Conservation (phyloP, 2,113 vertebrate genomes). For the Tetraodon nigroviridis region DNA sequence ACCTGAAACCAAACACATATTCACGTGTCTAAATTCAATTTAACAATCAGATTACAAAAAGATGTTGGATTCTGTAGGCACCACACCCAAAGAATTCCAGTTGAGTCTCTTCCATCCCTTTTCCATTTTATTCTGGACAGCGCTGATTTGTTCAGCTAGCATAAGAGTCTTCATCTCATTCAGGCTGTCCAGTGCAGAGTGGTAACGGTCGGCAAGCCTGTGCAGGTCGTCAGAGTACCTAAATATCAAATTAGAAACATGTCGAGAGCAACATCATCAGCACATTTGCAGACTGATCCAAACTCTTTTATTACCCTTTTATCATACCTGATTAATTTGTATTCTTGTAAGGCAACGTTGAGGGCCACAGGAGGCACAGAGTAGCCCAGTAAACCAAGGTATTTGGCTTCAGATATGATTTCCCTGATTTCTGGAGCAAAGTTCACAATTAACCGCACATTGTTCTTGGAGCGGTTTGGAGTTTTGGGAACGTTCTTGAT, state of each 20-base stretch:
- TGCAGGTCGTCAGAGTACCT: slow-evolving; percentile 77
- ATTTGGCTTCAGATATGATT: slow-evolving; percentile 82
- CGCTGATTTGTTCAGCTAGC: slow-evolving; percentile 73
- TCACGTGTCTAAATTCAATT: background rate
- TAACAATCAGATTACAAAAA: slow-evolving; percentile 1
- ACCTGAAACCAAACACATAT: slow-evolving; percentile 65
- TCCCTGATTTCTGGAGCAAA: slow-evolving; percentile 79
- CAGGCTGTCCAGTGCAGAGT: slow-evolving; percentile 72
- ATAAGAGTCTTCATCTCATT: slow-evolving; percentile 76
- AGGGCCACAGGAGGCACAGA: slow-evolving; percentile 73
- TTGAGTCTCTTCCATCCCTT: slow-evolving; percentile 80
- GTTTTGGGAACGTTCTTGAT: slow-evolving; percentile 12
- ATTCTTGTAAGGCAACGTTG: slow-evolving; percentile 80
- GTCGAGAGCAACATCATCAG: background rate
- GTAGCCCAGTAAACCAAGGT: slow-evolving; percentile 79
- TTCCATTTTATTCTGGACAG: slow-evolving; percentile 69
- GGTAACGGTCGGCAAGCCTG: slow-evolving; percentile 71
- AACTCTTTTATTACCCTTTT: background rate
- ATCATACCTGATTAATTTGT: slow-evolving; percentile 78
- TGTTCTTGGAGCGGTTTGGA: slow-evolving; percentile 32
- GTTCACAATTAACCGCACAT: slow-evolving; percentile 71
- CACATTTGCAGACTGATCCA: background rate
- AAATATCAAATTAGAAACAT: background rate
- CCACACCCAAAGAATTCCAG: slow-evolving; percentile 88
- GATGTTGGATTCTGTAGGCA: slow-evolving; percentile 32